A percentile compares a stretch with the other conserved stretches of the same genome.
These are phyloP conservation scores for Seira ritae DNA, from an alignment of 2,888 invertebrate genomes.

Conservation along the genomic window DNA sequence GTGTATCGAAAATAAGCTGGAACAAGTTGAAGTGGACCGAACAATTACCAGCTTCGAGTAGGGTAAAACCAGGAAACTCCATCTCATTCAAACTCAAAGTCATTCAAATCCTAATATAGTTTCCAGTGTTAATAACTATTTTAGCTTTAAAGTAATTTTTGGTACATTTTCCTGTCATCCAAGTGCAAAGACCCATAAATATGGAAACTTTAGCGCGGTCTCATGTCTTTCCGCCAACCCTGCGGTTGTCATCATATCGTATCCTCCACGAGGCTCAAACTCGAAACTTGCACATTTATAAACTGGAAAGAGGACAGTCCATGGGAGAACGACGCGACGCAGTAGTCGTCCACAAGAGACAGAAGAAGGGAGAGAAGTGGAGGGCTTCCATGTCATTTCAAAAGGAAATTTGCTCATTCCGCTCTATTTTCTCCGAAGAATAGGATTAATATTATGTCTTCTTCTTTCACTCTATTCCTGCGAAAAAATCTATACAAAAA, in stretches of 20 bases:
- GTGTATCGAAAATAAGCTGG: no score
- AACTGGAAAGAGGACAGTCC: neutral
- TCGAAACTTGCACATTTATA: neutral
- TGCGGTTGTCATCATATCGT: neutral
- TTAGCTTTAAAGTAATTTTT: no score
- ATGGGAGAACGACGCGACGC: no score
- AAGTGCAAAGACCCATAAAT: neutral
- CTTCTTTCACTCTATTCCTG: neutral
- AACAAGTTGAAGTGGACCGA: no score
- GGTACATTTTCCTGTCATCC: no score
- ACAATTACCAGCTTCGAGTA: no score
- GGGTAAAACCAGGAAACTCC: no score
- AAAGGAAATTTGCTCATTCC: conserved; percentile 63
- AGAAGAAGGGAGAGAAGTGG: neutral
- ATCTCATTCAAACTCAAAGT: no score
- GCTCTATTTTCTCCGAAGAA: conserved; percentile 62
- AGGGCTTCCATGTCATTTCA: conserved; percentile 50
- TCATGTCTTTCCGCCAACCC: neutral
- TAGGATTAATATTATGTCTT: conserved; percentile 48
- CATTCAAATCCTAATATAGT: no score
- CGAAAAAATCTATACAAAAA: neutral
- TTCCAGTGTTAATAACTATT: no score
- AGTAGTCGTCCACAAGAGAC: no score
- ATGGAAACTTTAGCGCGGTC: neutral
- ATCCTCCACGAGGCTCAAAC: neutral